A percentile compares a stretch with the other conserved stretches of the same genome.
Evolutionary conservation across 2,888 invertebrate species (phyloP).

Genomic region (Cetonia aurata): DNA sequence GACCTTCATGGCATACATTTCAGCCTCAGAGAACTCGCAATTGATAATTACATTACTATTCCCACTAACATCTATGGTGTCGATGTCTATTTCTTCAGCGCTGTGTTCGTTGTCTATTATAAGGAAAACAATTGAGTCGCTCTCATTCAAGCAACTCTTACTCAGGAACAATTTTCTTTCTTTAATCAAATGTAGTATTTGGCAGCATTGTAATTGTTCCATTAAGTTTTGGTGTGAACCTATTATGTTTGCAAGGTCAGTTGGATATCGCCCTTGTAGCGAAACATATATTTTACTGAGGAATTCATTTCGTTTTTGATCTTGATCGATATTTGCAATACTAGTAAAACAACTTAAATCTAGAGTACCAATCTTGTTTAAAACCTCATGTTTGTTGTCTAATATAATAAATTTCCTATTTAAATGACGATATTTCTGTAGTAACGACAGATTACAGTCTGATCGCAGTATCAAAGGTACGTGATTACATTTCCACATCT

Average conservation of each 20-base stretch:
- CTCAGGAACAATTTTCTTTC: not conserved
- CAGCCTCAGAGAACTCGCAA: conserved; percentile 2
- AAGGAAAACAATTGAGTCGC: conserved; percentile 7
- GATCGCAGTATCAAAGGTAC: conserved; percentile 6
- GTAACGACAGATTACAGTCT: not conserved
- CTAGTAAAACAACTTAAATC: not conserved
- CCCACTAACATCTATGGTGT: not conserved
- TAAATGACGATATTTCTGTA: conserved; percentile 17
- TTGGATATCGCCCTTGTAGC: conserved; percentile 4
- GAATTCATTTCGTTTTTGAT: not conserved
- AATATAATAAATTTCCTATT: conserved; percentile 18
- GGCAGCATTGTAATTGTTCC: not conserved
- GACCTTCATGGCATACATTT: not conserved
- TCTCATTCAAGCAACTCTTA: not conserved
- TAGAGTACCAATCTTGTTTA: not conserved
- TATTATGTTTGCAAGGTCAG: not conserved
- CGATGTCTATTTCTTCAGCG: not conserved
- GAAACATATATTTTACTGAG: conserved; percentile 6
- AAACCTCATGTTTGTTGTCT: not conserved
- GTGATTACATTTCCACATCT: conserved; percentile 22
- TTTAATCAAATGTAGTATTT: conserved; percentile 8
- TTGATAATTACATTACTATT: conserved; percentile 12
- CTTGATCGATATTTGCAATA: not conserved
- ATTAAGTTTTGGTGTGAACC: not conserved
- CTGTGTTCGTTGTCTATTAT: not conserved